Percentiles rank a stretch among this genome's conserved stretches.
These are phyloP conservation scores for Trididemnum clinides DNA, from an alignment of 23 tunicate genomes.

Conservation along the genomic window DNA sequence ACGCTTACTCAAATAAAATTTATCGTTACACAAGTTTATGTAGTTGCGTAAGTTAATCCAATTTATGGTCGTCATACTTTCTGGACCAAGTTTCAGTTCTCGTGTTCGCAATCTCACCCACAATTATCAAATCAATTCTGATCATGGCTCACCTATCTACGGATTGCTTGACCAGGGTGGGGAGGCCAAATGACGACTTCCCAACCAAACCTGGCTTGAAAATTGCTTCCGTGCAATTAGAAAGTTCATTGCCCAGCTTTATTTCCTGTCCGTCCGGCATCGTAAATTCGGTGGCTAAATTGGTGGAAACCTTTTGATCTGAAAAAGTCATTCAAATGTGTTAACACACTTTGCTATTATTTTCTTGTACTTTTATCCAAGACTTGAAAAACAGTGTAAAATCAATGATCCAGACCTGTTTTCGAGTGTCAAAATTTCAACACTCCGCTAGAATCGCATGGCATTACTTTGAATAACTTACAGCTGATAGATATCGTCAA, in stretches of 20 bases:
- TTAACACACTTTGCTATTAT: slow-evolving; percentile 29
- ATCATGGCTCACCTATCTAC: slow-evolving; percentile 59
- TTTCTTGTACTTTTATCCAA: slow-evolving; percentile 51
- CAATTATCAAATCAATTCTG: too few species aligned
- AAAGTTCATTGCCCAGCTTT: slow-evolving; percentile 52
- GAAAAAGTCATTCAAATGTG: not conserved
- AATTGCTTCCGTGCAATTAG: slow-evolving; percentile 54
- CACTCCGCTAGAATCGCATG: too few species aligned
- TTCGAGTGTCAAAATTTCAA: too few species aligned
- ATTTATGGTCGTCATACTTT: too few species aligned
- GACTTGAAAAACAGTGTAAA: slow-evolving; percentile 59
- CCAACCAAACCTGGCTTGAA: slow-evolving; percentile 62
- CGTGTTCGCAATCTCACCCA: too few species aligned
- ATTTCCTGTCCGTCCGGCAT: slow-evolving; percentile 74
- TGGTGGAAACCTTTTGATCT: not conserved
- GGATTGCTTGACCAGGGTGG: slow-evolving; percentile 35
- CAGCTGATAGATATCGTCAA: too few species aligned
- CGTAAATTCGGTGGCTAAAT: not conserved
- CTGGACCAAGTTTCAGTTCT: too few species aligned
- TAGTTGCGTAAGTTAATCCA: too few species aligned
- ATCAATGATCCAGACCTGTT: too few species aligned
- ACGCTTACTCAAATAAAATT: too few species aligned
- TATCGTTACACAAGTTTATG: too few species aligned
- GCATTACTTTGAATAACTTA: too few species aligned
- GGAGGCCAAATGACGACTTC: slow-evolving; percentile 25